These are phyloP conservation scores for Cochlearius cochlearius DNA, from an alignment of 2,113 vertebrate genomes.

Conservation along the genomic window DNA sequence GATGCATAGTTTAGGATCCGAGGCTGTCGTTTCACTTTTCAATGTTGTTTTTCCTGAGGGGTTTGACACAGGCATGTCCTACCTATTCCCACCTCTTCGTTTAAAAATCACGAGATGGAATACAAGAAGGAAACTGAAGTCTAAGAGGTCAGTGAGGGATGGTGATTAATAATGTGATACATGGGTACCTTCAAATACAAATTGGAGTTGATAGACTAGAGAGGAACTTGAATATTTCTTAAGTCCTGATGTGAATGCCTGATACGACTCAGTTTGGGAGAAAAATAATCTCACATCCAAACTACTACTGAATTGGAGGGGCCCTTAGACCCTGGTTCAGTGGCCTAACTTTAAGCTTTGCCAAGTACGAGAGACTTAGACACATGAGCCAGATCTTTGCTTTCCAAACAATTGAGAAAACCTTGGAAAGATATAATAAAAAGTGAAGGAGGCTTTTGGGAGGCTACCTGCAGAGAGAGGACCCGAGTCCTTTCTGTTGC, in stretches of 20 bases:
- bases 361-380: background rate
- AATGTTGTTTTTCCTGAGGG: background rate
- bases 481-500: background rate
- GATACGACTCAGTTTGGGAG: background rate
- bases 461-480: background rate
- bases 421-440: background rate
- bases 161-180: background rate
- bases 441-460: background rate
- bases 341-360: background rate
- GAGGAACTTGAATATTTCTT: background rate
- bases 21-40: background rate
- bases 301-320: background rate
- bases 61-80: background rate
- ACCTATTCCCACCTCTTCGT: fast-evolving
- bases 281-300: background rate
- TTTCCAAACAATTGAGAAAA: background rate
- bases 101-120: background rate
- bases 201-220: background rate
- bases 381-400: background rate
- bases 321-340: background rate
- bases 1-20: background rate
- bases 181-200: background rate
- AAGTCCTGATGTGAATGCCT: background rate
- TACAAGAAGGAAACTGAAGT: background rate
- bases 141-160: background rate